Evolutionary conservation across 92 coral and sea anemone species (phyloP).

Genomic region (Muricea muricata): DNA sequence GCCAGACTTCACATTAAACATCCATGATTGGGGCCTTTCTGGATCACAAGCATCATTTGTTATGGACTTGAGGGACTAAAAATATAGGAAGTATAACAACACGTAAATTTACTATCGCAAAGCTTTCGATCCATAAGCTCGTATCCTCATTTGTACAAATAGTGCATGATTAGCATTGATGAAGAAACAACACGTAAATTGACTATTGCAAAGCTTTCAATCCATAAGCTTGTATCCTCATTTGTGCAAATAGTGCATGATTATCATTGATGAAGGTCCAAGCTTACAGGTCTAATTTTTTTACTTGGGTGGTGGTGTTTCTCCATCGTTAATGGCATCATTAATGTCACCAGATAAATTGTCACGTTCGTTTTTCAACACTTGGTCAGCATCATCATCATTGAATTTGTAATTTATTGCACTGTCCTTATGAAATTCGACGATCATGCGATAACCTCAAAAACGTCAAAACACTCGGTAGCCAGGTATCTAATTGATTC

Average conservation of each 20-base stretch:
- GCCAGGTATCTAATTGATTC: constrained; percentile 56
- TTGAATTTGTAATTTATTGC: constrained; percentile 14
- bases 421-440: not conserved
- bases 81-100: not conserved
- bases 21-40: constrained; percentile 16
- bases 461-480: constrained; percentile 7
- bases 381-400: constrained; percentile 23
- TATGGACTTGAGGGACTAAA: constrained; percentile 21
- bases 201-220: not conserved
- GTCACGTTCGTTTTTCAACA: constrained; percentile 25
- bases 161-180: no score
- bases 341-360: constrained; percentile 45
- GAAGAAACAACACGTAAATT: not conserved
- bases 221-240: no score
- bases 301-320: constrained; percentile 62
- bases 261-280: no score
- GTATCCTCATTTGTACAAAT: no score
- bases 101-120: not conserved
- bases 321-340: constrained; percentile 54
- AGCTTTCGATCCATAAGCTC: no score
- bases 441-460: not conserved
- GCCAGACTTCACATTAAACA: not conserved
- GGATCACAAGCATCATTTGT: constrained; percentile 5
- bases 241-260: no score
- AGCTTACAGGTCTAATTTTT: constrained; percentile 62